These are phyloP conservation scores for Acleris emargana DNA, from an alignment of 2,888 invertebrate species.

Conservation along the genomic window DNA sequence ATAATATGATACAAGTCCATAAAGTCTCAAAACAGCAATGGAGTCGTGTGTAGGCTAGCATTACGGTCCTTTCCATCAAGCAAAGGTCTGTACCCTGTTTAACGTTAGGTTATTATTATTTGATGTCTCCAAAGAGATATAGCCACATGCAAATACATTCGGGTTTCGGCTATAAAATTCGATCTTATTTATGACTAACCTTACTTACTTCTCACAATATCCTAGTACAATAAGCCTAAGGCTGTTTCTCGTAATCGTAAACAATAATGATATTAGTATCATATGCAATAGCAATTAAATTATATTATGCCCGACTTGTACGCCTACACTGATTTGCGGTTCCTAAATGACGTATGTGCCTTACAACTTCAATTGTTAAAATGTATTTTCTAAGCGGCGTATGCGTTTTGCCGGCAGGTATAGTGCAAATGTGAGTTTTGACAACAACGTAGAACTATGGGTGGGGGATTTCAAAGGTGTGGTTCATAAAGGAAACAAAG, in stretches of 20 bases:
- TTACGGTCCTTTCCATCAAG: neutral
- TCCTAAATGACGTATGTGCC: neutral
- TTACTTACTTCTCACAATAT: constrained; percentile 17
- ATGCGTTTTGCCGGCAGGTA: neutral
- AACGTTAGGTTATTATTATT: neutral
- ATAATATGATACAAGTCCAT: neutral
- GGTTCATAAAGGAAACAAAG: constrained; percentile 10
- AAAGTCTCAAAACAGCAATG: neutral
- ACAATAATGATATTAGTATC: constrained; percentile 66
- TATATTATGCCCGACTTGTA: constrained; percentile 45
- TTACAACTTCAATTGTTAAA: neutral
- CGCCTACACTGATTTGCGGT: constrained; percentile 39
- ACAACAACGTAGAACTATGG: constrained; percentile 18
- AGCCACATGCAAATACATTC: constrained; percentile 6
- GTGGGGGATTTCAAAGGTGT: constrained; percentile 17
- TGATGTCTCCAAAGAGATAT: constrained; percentile 4
- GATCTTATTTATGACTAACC: constrained; percentile 23
- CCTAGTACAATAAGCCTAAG: constrained; percentile 41
- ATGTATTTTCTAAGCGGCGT: neutral
- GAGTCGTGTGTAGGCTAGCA: neutral
- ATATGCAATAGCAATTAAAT: constrained; percentile 66
- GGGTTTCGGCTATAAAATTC: constrained; percentile 20
- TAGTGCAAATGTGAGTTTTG: constrained; percentile 21
- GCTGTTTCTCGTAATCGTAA: constrained; percentile 57
- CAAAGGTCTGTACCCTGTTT: no score